phyloP scores from a whole-genome alignment of 2,113 vertebrate species.

The Heterotis niloticus region DNA sequence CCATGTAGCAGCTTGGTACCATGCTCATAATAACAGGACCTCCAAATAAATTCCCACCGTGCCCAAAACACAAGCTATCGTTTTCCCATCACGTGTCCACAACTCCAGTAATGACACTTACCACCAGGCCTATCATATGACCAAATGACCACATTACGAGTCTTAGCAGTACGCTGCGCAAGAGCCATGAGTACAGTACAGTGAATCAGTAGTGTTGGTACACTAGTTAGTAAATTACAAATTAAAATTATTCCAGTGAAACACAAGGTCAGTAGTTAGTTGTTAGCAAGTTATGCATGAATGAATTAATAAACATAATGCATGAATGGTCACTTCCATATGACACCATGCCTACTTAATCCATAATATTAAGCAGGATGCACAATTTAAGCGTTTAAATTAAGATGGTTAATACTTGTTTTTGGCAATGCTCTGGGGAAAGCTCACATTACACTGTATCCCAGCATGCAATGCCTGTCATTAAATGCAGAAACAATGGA shows the following conservation, averaged over 20 bases:
- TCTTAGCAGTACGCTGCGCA: background rate
- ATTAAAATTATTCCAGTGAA: too few species aligned
- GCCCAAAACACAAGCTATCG: background rate
- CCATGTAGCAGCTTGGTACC: too few species aligned
- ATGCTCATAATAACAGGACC: too few species aligned
- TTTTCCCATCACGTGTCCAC: too few species aligned
- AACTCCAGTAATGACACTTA: too few species aligned
- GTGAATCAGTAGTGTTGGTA: slow-evolving; percentile 11
- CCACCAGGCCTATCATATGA: too few species aligned
- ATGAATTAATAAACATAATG: background rate
- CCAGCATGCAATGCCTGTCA: slow-evolving; percentile 29
- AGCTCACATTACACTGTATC: slow-evolving; percentile 8
- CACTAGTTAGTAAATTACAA: background rate
- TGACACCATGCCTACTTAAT: slow-evolving; percentile 15
- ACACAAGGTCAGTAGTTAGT: too few species aligned
- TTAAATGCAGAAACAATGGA: slow-evolving; percentile 42
- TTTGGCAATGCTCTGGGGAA: background rate
- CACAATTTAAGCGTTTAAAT: background rate
- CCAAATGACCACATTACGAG: too few species aligned
- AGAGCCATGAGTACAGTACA: background rate
- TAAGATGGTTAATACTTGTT: slow-evolving; percentile 9
- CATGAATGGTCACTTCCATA: slow-evolving; percentile 12
- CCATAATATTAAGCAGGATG: background rate
- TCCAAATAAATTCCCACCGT: background rate
- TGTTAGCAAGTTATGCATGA: slow-evolving; percentile 1